Conservation (phyloP, 2,888 invertebrate genomes). For the Sesia apiformis region DNA sequence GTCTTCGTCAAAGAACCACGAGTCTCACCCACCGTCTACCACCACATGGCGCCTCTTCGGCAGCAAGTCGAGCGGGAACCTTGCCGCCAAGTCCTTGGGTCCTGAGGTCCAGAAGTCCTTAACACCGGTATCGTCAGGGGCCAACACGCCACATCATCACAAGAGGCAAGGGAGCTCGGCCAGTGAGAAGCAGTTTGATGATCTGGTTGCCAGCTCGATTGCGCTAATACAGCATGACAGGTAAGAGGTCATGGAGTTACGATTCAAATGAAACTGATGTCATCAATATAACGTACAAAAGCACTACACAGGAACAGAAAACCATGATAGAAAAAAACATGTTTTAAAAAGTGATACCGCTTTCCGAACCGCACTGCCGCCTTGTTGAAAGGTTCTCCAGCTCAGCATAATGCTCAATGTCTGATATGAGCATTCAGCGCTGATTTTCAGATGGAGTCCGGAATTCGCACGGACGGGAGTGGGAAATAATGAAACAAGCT, state of each 20-base stretch:
- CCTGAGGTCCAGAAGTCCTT: constrained; percentile 45
- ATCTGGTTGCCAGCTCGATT: constrained; percentile 80
- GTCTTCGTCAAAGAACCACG: constrained; percentile 43
- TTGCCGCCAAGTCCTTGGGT: constrained; percentile 35
- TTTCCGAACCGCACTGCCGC: too few species aligned
- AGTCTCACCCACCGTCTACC: constrained; percentile 23
- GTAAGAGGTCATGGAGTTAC: constrained; percentile 29
- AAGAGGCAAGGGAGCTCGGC: constrained; percentile 64
- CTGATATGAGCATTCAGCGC: too few species aligned
- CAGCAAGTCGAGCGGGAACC: constrained; percentile 54
- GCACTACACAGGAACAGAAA: not conserved
- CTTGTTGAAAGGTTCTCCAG: too few species aligned
- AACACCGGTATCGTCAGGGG: constrained; percentile 48
- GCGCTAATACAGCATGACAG: constrained; percentile 82
- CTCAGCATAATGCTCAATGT: too few species aligned
- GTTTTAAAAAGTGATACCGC: too few species aligned
- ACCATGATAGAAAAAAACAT: not conserved
- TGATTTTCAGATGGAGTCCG: too few species aligned
- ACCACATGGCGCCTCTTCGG: constrained; percentile 57
- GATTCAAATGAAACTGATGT: not conserved
- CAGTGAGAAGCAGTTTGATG: constrained; percentile 71
- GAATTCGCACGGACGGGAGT: too few species aligned
- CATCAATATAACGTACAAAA: not conserved
- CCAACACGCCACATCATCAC: constrained; percentile 59
- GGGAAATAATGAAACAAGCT: too few species aligned